Base-by-base conservation (phyloP, 2,888 invertebrate genomes). In the Acleris holmiana region DNA sequence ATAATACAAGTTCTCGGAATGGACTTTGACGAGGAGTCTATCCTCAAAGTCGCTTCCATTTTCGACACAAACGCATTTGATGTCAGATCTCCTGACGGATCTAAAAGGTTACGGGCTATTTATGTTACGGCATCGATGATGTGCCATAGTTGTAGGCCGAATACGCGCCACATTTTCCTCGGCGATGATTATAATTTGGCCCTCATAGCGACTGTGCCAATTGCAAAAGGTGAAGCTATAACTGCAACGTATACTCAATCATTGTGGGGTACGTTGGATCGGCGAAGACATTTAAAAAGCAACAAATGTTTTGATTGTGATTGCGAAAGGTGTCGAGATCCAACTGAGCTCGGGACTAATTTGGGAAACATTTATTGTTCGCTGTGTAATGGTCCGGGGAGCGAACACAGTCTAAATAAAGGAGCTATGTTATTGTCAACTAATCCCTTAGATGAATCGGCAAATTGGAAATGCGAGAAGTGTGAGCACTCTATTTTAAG, bases 31-130 rank as follows among this genome's bases (percentile, higher is more conserved):
- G 95, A 95, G 71, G 86, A 91, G 69, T 94, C 94, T 7, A 94
- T 94, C 75, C 77, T 94, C 62, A 94, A 91, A 76, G 91, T 93
- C 62, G 94, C 95, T 15, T 96, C 95, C n/a, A 94, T 95, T 74
- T 91, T 95, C 71, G 96, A 96, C 74, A 95, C 95, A 1, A 96
- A 96, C 75, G 84, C 95, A 0, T 96, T 95, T 76, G 96, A 96
- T 73, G 93, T 96, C 2, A 89, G 95, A 23, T 93, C 93, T 68
- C 78, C 87, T 48, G 85, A 92, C 76, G 86, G 89, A 51, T 71
- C 85, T 4, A 88, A 89, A 40, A 94, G 93, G 72, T 85, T 94
- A 23, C 88, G 95, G 66, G 95, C 94, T 55, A 81, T 96, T 64
- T 96, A 95, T 79, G 92, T 95, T 0, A 93, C 93, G 60, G 94